Evolutionary conservation across 2,113 vertebrate species (phyloP).

Genomic region (Toxotes jaculatrix): DNA sequence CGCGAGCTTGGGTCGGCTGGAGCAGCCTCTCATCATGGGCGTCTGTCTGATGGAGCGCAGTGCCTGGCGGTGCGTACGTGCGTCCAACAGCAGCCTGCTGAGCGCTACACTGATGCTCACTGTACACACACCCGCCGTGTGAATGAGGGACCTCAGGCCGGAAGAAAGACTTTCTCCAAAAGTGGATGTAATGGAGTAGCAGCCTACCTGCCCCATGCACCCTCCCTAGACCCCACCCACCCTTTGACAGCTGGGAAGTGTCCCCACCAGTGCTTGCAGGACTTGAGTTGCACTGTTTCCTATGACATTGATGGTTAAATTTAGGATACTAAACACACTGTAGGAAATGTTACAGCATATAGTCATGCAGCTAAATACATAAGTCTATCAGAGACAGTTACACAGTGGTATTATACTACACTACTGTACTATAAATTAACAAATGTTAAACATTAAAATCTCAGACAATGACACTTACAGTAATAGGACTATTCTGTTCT

Average conservation of each 20-base stretch:
- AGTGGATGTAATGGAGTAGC: constrained; percentile 21
- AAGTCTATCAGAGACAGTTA: not conserved
- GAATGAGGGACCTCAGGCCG: not conserved
- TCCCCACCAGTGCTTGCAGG: not conserved
- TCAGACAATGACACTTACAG: not conserved
- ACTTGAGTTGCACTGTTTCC: not conserved
- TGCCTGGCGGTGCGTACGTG: constrained; percentile 42
- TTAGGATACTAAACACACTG: not conserved
- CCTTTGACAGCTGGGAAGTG: constrained; percentile 9
- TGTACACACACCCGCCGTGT: constrained; percentile 60
- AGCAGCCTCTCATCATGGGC: constrained; percentile 85
- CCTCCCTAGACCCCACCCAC: constrained; percentile 20
- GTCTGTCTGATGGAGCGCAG: constrained; percentile 62
- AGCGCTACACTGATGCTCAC: constrained; percentile 49
- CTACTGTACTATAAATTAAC: not conserved
- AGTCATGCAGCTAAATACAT: not conserved
- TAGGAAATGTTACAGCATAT: not conserved
- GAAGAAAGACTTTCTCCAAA: constrained; percentile 41
- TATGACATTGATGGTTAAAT: constrained; percentile 1
- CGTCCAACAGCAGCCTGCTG: constrained; percentile 49
- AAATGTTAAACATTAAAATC: not conserved
- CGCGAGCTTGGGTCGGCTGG: constrained; percentile 69
- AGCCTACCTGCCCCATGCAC: not conserved
- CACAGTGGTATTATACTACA: not conserved
- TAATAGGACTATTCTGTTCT: not conserved